Conservation (phyloP, 2,888 invertebrate genomes). For the Ceriagrion tenellum region DNA sequence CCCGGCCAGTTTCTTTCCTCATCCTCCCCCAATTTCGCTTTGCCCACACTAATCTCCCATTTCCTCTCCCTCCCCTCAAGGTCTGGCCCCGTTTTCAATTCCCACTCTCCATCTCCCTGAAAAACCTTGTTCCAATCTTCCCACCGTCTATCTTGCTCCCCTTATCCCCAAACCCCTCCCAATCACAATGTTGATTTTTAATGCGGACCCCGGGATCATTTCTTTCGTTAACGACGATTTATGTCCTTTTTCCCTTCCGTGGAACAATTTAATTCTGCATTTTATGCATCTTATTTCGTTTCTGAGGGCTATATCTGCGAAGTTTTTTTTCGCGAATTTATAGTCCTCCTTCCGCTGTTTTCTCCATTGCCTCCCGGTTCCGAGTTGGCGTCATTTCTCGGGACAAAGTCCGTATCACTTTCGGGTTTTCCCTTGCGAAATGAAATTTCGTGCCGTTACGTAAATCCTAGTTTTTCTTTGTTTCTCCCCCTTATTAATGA, state of each 20-base stretch:
- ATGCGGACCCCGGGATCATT: not conserved
- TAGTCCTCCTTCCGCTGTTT: not conserved
- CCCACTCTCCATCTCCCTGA: not conserved
- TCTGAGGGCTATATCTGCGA: not conserved
- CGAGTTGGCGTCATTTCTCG: not conserved
- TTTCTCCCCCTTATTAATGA: too few species aligned
- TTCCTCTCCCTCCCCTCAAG: not conserved
- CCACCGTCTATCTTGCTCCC: not conserved
- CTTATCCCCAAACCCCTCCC: not conserved
- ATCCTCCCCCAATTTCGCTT: not conserved
- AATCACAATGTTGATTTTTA: not conserved
- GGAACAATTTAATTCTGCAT: not conserved
- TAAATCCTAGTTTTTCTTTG: not conserved
- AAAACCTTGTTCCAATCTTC: not conserved
- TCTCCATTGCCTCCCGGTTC: not conserved
- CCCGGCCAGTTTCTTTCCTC: not conserved
- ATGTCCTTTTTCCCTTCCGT: not conserved
- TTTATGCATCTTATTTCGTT: conserved; percentile 14
- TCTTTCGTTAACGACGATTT: conserved; percentile 32
- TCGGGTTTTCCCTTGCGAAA: not conserved
- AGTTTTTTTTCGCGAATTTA: not conserved
- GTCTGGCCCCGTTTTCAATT: not conserved
- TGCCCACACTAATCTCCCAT: not conserved
- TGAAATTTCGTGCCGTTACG: not conserved
- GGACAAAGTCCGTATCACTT: not conserved